Evolutionary conservation across 2,888 invertebrate genomes (phyloP).

Genomic region (Calliopum simillimum): DNA sequence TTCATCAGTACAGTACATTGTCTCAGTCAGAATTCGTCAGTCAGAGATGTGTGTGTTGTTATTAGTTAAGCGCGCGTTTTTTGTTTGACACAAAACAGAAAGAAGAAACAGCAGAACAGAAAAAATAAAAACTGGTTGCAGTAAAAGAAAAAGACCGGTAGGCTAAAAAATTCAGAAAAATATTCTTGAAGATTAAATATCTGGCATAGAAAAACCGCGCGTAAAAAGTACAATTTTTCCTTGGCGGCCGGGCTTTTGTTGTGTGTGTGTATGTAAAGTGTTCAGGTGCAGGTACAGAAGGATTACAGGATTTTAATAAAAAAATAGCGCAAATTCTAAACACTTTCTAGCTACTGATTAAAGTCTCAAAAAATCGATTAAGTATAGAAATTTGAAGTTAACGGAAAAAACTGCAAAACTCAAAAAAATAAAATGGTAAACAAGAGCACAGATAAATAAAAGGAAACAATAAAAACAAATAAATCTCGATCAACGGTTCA

Average conservation of each 20-base stretch:
- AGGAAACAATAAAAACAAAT: no score
- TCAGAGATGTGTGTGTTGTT: slow-evolving; percentile 33
- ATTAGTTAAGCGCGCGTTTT: slow-evolving; percentile 28
- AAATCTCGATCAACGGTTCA: background rate
- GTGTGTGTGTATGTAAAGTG: background rate
- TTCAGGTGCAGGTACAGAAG: background rate
- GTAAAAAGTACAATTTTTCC: no score
- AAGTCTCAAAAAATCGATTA: no score
- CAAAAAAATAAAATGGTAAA: no score
- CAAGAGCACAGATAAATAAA: no score
- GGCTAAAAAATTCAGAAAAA: slow-evolving; percentile 13
- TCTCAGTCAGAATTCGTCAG: slow-evolving; percentile 32
- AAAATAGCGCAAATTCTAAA: background rate
- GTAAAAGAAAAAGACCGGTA: slow-evolving; percentile 12
- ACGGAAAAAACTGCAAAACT: no score
- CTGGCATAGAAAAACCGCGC: background rate
- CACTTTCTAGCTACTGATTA: no score
- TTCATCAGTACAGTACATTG: no score
- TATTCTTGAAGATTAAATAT: background rate
- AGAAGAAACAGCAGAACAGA: background rate
- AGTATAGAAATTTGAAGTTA: no score
- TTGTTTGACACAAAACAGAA: background rate
- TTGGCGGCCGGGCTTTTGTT: background rate
- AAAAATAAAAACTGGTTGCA: slow-evolving; percentile 29
- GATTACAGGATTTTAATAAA: no score